Conservation (phyloP, 2,888 invertebrate genomes). For the Leptinotarsa peninsularis region DNA sequence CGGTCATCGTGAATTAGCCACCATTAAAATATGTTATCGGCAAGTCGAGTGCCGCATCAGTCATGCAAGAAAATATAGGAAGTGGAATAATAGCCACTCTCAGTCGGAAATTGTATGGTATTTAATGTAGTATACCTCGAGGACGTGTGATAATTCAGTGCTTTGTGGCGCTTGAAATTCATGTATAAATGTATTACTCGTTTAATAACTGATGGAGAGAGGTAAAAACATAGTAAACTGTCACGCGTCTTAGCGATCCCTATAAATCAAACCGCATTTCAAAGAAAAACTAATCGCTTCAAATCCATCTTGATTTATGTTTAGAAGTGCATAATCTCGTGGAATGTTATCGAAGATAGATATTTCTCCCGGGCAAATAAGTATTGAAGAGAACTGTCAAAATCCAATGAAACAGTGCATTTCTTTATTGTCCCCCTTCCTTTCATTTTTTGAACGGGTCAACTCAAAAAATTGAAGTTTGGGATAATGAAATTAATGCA, state of each 20-base stretch:
- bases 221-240: not conserved
- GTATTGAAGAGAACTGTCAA: no score
- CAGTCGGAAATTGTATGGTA: constrained; percentile 19
- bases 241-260: not conserved
- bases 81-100: constrained; percentile 19
- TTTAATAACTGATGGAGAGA: not conserved
- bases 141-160: constrained; percentile 15
- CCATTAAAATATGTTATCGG: constrained; percentile 14
- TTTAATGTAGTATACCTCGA: constrained; percentile 10
- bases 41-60: constrained; percentile 3
- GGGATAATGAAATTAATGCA: no score
- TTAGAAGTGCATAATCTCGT: not conserved
- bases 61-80: constrained; percentile 15
- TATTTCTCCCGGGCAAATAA: not conserved
- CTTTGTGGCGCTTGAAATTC: constrained; percentile 10
- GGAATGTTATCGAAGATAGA: not conserved
- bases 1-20: constrained; percentile 11
- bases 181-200: constrained; percentile 14
- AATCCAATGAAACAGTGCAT: no score
- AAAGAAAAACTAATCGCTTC: constrained; percentile 1
- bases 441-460: no score
- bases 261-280: constrained; percentile 3
- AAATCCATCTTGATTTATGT: not conserved
- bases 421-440: no score
- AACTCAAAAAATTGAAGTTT: no score